These are phyloP conservation scores for Heptranchias perlo DNA, from an alignment of 2,113 vertebrate species.

Conservation along the genomic window DNA sequence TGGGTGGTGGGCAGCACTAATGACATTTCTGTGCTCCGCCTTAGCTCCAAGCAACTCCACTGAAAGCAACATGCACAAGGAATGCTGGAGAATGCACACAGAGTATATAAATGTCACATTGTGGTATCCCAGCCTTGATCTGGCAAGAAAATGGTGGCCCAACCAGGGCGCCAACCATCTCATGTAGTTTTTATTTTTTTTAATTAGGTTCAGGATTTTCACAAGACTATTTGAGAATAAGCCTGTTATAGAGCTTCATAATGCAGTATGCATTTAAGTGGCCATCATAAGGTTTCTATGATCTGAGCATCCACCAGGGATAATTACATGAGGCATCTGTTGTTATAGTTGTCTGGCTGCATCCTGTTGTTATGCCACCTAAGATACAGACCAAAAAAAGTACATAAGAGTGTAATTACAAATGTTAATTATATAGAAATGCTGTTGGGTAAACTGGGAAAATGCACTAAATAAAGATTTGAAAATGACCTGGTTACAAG, in stretches of 20 bases:
- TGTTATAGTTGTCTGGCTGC: neutral
- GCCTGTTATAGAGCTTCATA: neutral
- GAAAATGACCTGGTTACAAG: neutral
- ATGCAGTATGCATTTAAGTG: neutral
- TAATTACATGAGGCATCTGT: slow-evolving; percentile 2
- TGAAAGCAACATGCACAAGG: neutral
- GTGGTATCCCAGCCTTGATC: no score
- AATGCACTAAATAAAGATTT: neutral
- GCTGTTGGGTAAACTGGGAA: neutral
- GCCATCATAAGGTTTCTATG: neutral
- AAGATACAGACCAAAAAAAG: neutral
- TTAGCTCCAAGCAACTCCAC: neutral
- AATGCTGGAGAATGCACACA: neutral
- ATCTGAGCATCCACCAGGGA: neutral
- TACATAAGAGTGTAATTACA: neutral
- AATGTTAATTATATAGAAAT: neutral
- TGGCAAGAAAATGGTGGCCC: neutral
- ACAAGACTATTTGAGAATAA: neutral
- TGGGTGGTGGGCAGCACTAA: neutral
- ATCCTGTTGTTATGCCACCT: slow-evolving; percentile 11
- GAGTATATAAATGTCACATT: neutral
- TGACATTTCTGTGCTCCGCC: neutral
- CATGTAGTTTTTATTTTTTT: neutral
- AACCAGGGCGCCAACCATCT: neutral
- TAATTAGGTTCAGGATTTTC: neutral